These are phyloP conservation scores for human (Homo sapiens) DNA, from an alignment of 2,113 vertebrate genomes.

Conservation along the genomic window DNA sequence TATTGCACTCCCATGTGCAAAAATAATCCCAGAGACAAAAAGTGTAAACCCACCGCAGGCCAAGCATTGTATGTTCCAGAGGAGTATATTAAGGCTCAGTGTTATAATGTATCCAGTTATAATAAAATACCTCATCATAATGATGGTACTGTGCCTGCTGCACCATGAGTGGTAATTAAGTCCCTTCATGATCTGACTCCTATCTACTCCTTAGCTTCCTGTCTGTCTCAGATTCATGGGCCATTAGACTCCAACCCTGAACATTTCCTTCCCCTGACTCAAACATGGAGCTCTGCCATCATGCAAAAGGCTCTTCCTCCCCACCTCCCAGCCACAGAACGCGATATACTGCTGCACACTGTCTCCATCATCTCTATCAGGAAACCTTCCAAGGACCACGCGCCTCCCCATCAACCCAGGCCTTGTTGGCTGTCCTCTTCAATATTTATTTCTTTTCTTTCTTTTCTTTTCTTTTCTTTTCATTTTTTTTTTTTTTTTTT, in stretches of 20 bases:
- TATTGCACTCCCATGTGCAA: accelerated
- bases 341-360: accelerated
- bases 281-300: too few relatives aligned
- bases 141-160: neutral
- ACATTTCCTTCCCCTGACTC: neutral
- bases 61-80: neutral
- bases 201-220: neutral
- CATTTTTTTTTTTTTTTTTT: too few relatives aligned
- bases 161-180: accelerated
- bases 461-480: too few relatives aligned
- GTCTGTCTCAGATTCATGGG: neutral
- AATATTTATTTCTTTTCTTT: too few relatives aligned
- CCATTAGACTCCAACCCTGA: too few relatives aligned
- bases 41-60: neutral
- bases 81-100: neutral
- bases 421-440: neutral
- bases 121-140: neutral
- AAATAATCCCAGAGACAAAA: neutral
- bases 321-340: neutral
- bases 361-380: neutral
- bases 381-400: neutral
- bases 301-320: neutral
- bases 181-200: neutral
- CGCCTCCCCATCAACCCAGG: neutral
- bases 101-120: neutral